Base-by-base conservation (phyloP, 2,113 vertebrate species). In the Morone saxatilis region DNA sequence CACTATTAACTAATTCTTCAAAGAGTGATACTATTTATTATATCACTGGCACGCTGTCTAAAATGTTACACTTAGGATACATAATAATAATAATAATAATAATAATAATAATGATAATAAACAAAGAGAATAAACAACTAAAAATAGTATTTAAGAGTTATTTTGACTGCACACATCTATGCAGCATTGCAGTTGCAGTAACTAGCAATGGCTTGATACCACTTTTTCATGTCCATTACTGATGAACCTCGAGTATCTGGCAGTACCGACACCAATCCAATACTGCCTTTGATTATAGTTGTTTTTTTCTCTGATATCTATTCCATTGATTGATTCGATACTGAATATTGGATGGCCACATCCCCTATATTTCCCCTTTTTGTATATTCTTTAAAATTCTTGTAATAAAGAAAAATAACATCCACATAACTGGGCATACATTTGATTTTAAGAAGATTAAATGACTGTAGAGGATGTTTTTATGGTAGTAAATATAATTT, bases 401-500 rank as follows among this genome's bases (percentile, higher is more conserved):
- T 63, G 38, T 5, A 43, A 62, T 2, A 41, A 2, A 22, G 41
- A 19, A 13, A 65, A 45, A 43, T 6, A n/a, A 1, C 19, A 63
- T 43, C 38, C 11, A 22, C 16, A 14, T 9, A 31, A 61, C 20
- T 13, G n/a, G 7, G 16, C 38, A 47, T 1, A 40, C 1, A 4
- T 78, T 12, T 25, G 14, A 56, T 63, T 53, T 45, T 6, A 45
- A 4, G 4, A 53, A 20, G 6, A 65, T 47, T 47, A 4, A 19
- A 8, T 50, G 8, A 81, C 40, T 38, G 4, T 12, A 25, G 3
- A 66, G 7, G 57, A 63, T 3, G 19, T 66, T 81, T 47, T 53
- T 25, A 22, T 20, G 16, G 4, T 22, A 19, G 16, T 43, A 8
- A 31, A 40, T 53, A 14, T 45, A 66, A 6, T 13, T 95, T 93